These are phyloP conservation scores for Agrochola litura DNA, from an alignment of 2,888 invertebrate species.

Conservation along the genomic window DNA sequence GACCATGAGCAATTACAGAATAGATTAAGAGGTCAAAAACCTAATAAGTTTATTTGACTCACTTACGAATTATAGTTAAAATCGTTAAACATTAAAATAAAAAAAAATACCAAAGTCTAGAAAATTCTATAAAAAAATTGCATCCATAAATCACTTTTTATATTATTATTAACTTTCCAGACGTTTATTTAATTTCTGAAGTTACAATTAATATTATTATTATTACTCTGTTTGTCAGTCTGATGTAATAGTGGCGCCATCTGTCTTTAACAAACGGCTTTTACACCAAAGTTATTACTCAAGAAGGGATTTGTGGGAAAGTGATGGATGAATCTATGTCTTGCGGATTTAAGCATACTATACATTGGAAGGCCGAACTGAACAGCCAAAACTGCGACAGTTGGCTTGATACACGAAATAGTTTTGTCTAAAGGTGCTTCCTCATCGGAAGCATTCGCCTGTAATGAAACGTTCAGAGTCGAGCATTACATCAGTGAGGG, in stretches of 20 bases:
- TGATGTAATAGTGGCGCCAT: slow-evolving; percentile 56
- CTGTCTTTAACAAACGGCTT: slow-evolving; percentile 69
- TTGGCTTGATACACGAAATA: neutral
- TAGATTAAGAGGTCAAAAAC: neutral
- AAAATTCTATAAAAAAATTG: slow-evolving; percentile 13
- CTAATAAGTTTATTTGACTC: neutral
- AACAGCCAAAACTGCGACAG: neutral
- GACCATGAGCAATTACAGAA: neutral
- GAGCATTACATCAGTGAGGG: no score
- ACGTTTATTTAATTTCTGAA: slow-evolving; percentile 24
- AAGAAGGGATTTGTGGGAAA: slow-evolving; percentile 63
- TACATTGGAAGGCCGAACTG: neutral
- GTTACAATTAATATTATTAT: no score
- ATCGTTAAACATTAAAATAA: neutral
- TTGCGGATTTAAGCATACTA: slow-evolving; percentile 13
- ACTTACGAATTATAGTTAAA: neutral
- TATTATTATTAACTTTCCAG: slow-evolving; percentile 28
- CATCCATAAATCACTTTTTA: slow-evolving; percentile 21
- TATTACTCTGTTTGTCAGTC: no score
- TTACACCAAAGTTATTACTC: slow-evolving; percentile 67
- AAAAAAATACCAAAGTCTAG: neutral
- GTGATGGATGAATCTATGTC: slow-evolving; percentile 67
- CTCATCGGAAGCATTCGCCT: no score
- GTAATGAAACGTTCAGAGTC: no score
- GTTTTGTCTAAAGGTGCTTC: no score